These are phyloP conservation scores for Sarcophaga subvicina DNA, from an alignment of 2,888 invertebrate species.

Conservation along the genomic window DNA sequence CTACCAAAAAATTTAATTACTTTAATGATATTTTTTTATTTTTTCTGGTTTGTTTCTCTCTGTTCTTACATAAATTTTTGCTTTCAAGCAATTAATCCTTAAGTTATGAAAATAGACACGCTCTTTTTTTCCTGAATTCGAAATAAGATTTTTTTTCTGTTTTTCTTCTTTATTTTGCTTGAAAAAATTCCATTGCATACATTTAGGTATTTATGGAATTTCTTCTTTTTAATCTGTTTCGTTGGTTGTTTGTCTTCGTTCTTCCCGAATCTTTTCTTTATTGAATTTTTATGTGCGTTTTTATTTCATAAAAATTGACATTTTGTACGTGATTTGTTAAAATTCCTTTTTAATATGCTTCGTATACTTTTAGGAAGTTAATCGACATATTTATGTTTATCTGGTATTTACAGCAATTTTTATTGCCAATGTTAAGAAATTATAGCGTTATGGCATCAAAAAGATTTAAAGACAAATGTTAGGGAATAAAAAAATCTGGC, in stretches of 20 bases:
- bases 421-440: too few species aligned
- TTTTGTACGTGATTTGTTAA: slow-evolving; percentile 71
- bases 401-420: neutral
- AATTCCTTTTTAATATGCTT: slow-evolving; percentile 56
- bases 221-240: slow-evolving; percentile 3
- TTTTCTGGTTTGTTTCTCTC: neutral
- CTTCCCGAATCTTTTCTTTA: slow-evolving; percentile 12
- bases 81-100: slow-evolving; percentile 59
- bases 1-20: slow-evolving; percentile 61
- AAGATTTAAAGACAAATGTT: too few species aligned
- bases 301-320: slow-evolving; percentile 69
- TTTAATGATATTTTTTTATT: slow-evolving; percentile 49
- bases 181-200: neutral
- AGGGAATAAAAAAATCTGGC: too few species aligned
- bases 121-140: slow-evolving; percentile 27
- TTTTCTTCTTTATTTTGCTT: neutral
- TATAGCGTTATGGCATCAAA: too few species aligned
- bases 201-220: neutral
- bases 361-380: slow-evolving; percentile 23
- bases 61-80: slow-evolving; percentile 17
- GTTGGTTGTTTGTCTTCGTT: neutral
- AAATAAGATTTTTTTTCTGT: neutral
- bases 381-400: neutral
- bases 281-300: slow-evolving; percentile 52
- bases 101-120: slow-evolving; percentile 56